Percentiles rank a stretch among this genome's conserved stretches.
Conservation (phyloP, 2,113 vertebrate genomes). For the Anguilla japonica region DNA sequence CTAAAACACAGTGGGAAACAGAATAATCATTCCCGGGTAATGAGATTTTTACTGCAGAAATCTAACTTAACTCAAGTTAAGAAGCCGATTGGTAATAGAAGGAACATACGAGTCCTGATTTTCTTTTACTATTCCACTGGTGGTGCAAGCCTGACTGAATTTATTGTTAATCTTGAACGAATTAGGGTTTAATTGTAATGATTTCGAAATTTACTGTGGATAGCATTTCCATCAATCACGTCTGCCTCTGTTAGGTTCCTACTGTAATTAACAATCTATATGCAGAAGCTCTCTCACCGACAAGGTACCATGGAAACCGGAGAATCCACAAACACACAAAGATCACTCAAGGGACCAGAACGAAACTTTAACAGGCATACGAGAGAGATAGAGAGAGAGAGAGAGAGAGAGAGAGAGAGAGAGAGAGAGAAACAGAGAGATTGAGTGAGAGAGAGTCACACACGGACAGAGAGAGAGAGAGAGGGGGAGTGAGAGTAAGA, state of each 20-base stretch:
- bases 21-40: neutral
- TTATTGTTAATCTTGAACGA: conserved; percentile 42
- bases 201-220: conserved; percentile 49
- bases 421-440: conserved; percentile 22
- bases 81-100: neutral
- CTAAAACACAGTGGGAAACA: neutral
- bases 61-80: neutral
- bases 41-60: neutral
- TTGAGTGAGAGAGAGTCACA: neutral
- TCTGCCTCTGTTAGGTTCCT: conserved; percentile 31
- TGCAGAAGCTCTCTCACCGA: conserved; percentile 36
- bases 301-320: conserved; percentile 42
- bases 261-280: conserved; percentile 62
- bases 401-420: neutral
- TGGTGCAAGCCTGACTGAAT: conserved; percentile 27
- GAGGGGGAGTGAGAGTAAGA: neutral
- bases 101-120: neutral
- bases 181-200: conserved; percentile 49
- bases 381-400: conserved; percentile 19
- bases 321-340: conserved; percentile 29
- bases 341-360: conserved; percentile 9
- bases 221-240: conserved; percentile 53
- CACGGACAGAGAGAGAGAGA: neutral
- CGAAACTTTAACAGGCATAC: neutral
- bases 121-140: conserved; percentile 10